phyloP scores from a whole-genome alignment of 2,888 invertebrate species.

The Pachliopta kotzebuea region DNA sequence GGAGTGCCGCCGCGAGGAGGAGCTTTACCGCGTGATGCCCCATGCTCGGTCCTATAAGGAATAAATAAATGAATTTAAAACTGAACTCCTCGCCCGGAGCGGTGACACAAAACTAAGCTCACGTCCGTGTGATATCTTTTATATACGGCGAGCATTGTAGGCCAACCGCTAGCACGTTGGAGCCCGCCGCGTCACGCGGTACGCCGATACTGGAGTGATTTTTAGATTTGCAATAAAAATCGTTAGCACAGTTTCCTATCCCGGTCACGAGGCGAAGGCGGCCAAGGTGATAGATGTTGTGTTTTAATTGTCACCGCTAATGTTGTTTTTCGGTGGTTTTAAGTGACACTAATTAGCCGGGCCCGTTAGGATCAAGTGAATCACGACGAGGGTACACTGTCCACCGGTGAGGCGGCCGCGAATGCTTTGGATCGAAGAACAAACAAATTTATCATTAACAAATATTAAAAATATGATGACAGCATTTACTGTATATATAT shows the following conservation, averaged over 20 bases:
- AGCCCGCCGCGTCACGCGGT: constrained; percentile 47
- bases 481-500: no score
- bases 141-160: constrained; percentile 71
- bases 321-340: constrained; percentile 44
- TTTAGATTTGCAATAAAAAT: constrained; percentile 68
- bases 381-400: background rate
- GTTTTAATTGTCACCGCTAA: constrained; percentile 53
- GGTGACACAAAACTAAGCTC: constrained; percentile 61
- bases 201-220: constrained; percentile 55
- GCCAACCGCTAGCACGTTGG: constrained; percentile 72
- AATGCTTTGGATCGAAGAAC: no score
- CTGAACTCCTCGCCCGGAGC: constrained; percentile 48
- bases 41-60: constrained; percentile 69
- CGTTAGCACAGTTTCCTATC: constrained; percentile 70
- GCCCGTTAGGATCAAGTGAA: constrained; percentile 31
- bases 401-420: no score
- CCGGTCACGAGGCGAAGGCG: constrained; percentile 64
- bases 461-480: no score
- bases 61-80: constrained; percentile 44
- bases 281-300: constrained; percentile 62
- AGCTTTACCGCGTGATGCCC: constrained; percentile 52
- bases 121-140: constrained; percentile 60
- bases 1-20: constrained; percentile 47
- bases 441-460: no score
- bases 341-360: constrained; percentile 32